Evolutionary conservation across 1,140 invertebrate species (phyloP), one percentile per base, ranked within the genome.

Genomic region (Anoplophora glabripennis): DNA sequence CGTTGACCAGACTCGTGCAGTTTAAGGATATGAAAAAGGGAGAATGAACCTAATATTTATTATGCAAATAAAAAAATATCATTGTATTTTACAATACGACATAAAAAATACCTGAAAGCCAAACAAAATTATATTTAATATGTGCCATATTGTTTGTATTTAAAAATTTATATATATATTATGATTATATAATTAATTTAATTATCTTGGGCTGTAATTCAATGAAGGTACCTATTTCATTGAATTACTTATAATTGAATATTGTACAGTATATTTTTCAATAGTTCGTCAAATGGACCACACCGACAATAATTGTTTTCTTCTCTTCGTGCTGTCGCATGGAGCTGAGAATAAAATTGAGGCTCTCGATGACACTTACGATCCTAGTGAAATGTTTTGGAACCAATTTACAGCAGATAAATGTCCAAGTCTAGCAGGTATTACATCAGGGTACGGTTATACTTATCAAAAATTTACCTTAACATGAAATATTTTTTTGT

Each of bases 251-350:
- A n/a, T n/a, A n/a, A n/a, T n/a, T n/a, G n/a, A n/a, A n/a, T n/a
- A 28, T 3, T 28, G 21, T 5, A 28, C 5, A 28, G 5, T 28
- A 28, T 28, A n/a, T 28, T 28, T 28, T 5, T 5, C 21, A 28
- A 5, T 5, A 28, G 21, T 28, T 3, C 5, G 21, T n/a, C n/a
- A 49, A n/a, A 49, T 28, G 10, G 47, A 49, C 12, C 47, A 49
- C 35, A 49, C 21, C 14, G 34, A 49, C 11, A 12, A 49, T 35
- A 34, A 49, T 12, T 49, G 47, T 49, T 49, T 49, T 11, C n/a
- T 49, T 34, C 5, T 49, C n/a, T n/a, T 49, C 11, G 28, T 49
- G 11, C 47, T 49, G n/a, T 21, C 47, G 12, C 47, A 49, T 49
- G 47, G 47, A 35, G 28, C 33, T 34, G 21, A 7, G 5, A 34